Evolutionary conservation across 2,888 invertebrate species (phyloP).

Genomic region (Ormyrus thymus): DNA sequence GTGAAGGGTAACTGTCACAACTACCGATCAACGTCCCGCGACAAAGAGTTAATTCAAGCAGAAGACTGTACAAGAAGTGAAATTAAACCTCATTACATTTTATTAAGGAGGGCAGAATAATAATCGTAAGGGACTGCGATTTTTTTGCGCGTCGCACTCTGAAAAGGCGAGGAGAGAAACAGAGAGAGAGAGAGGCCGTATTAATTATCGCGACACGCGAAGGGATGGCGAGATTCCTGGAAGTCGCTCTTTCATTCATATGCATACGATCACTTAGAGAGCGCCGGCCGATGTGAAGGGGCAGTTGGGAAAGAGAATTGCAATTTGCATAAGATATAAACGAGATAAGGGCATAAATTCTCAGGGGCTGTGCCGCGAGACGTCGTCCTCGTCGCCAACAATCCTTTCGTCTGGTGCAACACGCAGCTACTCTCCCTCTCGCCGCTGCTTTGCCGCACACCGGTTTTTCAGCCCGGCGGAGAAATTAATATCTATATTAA

Average conservation of each 20-base stretch:
- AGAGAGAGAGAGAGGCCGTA: constrained; percentile 23
- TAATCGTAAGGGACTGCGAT: constrained; percentile 23
- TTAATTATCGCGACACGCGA: constrained; percentile 49
- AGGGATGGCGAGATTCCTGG: constrained; percentile 55
- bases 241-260: constrained; percentile 61
- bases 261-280: constrained; percentile 58
- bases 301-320: constrained; percentile 59
- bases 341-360: constrained; percentile 68
- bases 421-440: background rate
- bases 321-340: constrained; percentile 68
- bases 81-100: constrained; percentile 39
- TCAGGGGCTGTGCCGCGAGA: constrained; percentile 59
- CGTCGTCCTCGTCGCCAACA: constrained; percentile 64
- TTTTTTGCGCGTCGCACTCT: background rate
- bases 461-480: constrained; percentile 17
- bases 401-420: constrained; percentile 56
- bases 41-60: background rate
- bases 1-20: too few species aligned
- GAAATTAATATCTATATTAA: constrained; percentile 50
- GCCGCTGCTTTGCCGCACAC: background rate
- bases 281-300: constrained; percentile 57
- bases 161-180: background rate
- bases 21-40: background rate
- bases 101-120: constrained; percentile 1
- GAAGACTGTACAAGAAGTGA: background rate